phyloP scores from a whole-genome alignment of 2,888 invertebrate species.

The Callosobruchus maculatus region DNA sequence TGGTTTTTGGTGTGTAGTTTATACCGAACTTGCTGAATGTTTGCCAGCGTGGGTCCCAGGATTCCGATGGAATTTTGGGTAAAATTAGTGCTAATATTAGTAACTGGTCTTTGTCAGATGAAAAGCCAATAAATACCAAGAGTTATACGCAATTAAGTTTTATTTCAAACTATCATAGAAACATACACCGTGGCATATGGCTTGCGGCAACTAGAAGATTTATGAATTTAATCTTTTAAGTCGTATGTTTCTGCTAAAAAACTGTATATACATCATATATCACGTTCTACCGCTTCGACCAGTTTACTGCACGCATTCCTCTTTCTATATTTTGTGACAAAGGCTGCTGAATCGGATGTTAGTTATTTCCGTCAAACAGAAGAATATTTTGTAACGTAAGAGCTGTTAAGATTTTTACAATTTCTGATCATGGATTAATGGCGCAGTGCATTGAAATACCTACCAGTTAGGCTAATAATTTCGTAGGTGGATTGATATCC shows the following conservation, averaged over 20 bases:
- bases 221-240: neutral
- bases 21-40: neutral
- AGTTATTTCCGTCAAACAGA: too few species aligned
- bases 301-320: neutral
- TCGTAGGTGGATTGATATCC: too few species aligned
- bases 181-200: neutral
- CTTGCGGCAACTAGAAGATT: neutral
- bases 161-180: neutral
- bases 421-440: too few species aligned
- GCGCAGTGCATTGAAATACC: too few species aligned
- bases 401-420: too few species aligned
- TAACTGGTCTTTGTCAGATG: neutral
- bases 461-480: too few species aligned
- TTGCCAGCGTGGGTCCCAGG: neutral
- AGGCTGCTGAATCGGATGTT: neutral
- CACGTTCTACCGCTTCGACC: neutral
- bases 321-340: neutral
- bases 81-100: neutral
- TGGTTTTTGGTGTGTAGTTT: neutral
- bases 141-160: neutral
- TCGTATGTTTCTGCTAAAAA: neutral
- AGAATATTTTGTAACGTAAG: too few species aligned
- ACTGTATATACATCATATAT: neutral
- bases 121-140: neutral
- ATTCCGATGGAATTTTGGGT: neutral